Evolutionary conservation across 2,888 invertebrate genomes (phyloP).

Genomic region (Hylaea fasciaria): DNA sequence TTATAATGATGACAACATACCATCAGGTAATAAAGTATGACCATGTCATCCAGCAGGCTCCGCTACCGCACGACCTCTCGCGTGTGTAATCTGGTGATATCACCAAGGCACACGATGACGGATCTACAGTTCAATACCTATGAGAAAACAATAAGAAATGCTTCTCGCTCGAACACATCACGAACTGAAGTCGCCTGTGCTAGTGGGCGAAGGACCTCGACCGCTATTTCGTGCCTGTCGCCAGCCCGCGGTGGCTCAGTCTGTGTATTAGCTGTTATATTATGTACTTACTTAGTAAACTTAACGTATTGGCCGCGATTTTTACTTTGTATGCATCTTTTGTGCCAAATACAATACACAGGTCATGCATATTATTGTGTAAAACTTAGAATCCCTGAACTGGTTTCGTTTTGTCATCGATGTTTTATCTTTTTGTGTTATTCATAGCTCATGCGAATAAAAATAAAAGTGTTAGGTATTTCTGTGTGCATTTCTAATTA

Average conservation of each 20-base stretch:
- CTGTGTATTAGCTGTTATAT: constrained; percentile 9
- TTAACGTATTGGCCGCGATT: constrained; percentile 27
- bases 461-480: too few species aligned
- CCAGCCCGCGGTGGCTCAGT: constrained; percentile 40
- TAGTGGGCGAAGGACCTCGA: constrained; percentile 73
- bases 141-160: constrained; percentile 51
- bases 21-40: constrained; percentile 40
- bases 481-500: too few species aligned
- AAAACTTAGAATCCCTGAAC: constrained; percentile 30
- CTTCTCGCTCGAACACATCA: constrained; percentile 28
- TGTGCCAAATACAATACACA: constrained; percentile 30
- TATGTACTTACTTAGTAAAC: constrained; percentile 27
- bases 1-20: constrained; percentile 16
- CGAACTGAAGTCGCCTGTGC: constrained; percentile 45
- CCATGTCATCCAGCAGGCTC: constrained; percentile 41
- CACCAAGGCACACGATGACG: constrained; percentile 59
- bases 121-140: constrained; percentile 53
- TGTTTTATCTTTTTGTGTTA: constrained; percentile 18
- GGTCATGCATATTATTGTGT: constrained; percentile 32
- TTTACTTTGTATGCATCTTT: constrained; percentile 33
- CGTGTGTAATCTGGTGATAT: constrained; percentile 60
- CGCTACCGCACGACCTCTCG: constrained; percentile 54
- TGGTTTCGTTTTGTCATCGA: constrained; percentile 18
- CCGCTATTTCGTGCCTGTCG: constrained; percentile 69
- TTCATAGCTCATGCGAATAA: too few species aligned